phyloP scores from a whole-genome alignment of 2,113 vertebrate species.

The Rhynchomys soricoides region DNA sequence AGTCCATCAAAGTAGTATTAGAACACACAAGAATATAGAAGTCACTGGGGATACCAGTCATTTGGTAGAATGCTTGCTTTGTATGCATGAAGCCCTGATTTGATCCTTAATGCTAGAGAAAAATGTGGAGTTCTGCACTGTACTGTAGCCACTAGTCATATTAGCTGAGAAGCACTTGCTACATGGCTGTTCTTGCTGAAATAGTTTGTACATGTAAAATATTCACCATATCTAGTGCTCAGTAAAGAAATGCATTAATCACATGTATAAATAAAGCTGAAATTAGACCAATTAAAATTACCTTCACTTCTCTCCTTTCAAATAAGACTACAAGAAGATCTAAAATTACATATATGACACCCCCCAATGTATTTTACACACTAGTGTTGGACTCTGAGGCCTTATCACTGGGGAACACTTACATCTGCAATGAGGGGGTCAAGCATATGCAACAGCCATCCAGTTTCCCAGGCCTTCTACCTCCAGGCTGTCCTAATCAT shows the following conservation, averaged over 20 bases:
- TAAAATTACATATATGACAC: background rate
- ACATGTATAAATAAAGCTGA: background rate
- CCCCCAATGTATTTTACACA: rapidly evolving
- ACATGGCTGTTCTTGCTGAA: no score
- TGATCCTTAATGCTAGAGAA: background rate
- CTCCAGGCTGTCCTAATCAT: background rate
- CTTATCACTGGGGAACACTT: background rate
- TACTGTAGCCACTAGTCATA: background rate
- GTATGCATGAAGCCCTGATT: background rate
- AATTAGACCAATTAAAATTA: background rate
- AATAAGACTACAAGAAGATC: background rate
- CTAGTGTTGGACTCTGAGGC: background rate
- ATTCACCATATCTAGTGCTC: background rate
- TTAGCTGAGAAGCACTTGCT: background rate
- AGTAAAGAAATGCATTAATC: background rate
- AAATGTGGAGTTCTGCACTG: background rate
- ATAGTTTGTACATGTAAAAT: background rate
- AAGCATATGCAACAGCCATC: background rate
- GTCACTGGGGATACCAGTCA: background rate
- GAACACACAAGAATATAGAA: background rate
- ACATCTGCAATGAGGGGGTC: background rate
- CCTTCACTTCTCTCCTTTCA: background rate
- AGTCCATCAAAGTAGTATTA: background rate
- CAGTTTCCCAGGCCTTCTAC: background rate
- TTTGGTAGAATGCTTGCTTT: background rate